Conservation (phyloP, 2,888 invertebrate species). For the Caenorhabditis sp. region DNA sequence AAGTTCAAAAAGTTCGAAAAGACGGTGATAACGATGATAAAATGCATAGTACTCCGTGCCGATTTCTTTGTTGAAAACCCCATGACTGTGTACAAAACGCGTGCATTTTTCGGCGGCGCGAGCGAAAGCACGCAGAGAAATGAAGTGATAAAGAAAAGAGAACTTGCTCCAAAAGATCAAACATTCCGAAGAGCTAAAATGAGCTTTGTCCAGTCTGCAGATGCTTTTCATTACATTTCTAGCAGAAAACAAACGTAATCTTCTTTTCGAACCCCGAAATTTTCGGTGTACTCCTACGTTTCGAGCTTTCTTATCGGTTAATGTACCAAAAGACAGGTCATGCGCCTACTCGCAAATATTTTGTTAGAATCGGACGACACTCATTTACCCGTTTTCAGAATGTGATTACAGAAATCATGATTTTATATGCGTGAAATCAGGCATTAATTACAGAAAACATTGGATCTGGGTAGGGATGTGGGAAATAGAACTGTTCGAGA, state of each 20-base stretch:
- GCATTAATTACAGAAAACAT: conserved; percentile 26
- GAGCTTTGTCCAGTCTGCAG: conserved; percentile 1
- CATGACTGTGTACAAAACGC: conserved; percentile 40
- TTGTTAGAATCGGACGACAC: conserved; percentile 22
- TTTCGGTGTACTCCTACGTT: not conserved
- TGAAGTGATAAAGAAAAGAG: conserved; percentile 2
- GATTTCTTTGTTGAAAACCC: conserved; percentile 8
- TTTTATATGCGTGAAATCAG: conserved; percentile 24
- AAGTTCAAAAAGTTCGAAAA: conserved; percentile 6
- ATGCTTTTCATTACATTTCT: too few relatives aligned
- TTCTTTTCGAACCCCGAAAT: too few relatives aligned
- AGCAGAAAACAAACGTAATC: too few relatives aligned
- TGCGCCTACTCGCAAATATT: conserved; percentile 28
- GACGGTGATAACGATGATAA: not conserved
- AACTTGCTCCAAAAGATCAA: conserved; percentile 20
- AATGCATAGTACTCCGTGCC: conserved; percentile 1
- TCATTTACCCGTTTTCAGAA: not conserved
- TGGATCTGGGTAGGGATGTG: not conserved
- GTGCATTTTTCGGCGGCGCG: conserved; percentile 11
- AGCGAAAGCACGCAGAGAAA: not conserved
- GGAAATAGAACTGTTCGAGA: not conserved
- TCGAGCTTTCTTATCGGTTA: conserved; percentile 14
- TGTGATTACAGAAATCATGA: conserved; percentile 16
- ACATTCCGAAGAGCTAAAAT: conserved; percentile 8
- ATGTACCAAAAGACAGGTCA: not conserved